These are phyloP conservation scores for Cydia amplana DNA, from an alignment of 1,140 invertebrate species.

Conservation along the genomic window DNA sequence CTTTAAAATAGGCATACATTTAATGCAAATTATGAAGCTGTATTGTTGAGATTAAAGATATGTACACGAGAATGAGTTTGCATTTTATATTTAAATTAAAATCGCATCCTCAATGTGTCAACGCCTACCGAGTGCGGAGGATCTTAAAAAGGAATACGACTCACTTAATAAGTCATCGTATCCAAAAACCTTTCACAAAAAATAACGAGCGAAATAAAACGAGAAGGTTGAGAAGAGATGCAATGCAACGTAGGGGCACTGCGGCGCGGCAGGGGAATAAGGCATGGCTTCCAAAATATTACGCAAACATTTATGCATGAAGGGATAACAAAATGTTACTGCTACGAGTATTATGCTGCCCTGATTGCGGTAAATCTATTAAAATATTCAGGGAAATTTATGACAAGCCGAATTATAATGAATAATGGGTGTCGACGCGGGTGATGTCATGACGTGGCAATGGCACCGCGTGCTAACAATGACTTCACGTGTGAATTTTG, in stretches of 20 bases:
- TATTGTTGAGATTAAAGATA: slow-evolving; percentile 13
- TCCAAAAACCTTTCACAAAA: slow-evolving; percentile 12
- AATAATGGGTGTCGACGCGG: slow-evolving; percentile 22
- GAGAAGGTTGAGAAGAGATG: slow-evolving; percentile 54
- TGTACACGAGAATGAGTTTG: not conserved
- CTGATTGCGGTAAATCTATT: slow-evolving; percentile 65
- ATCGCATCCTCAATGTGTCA: slow-evolving; percentile 11
- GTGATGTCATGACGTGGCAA: not conserved
- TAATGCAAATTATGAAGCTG: slow-evolving; percentile 12
- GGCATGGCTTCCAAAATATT: slow-evolving; percentile 72
- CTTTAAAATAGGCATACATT: slow-evolving; percentile 20
- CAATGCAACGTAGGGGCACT: slow-evolving; percentile 36
- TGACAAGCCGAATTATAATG: slow-evolving; percentile 32
- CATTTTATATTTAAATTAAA: slow-evolving; percentile 7
- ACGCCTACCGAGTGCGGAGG: slow-evolving; percentile 2
- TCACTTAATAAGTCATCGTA: slow-evolving; percentile 23
- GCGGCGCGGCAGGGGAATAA: slow-evolving; percentile 40
- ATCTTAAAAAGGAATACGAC: slow-evolving; percentile 10
- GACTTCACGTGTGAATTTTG: not conserved
- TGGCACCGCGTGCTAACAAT: not conserved
- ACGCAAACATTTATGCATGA: slow-evolving; percentile 77
- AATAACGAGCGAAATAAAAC: slow-evolving; percentile 40
- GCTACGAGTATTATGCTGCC: slow-evolving; percentile 51
- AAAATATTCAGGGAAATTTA: slow-evolving; percentile 41
- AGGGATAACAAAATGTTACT: slow-evolving; percentile 71